Evolutionary conservation across 2,888 invertebrate species (phyloP).

Genomic region (Orgyia antiqua): DNA sequence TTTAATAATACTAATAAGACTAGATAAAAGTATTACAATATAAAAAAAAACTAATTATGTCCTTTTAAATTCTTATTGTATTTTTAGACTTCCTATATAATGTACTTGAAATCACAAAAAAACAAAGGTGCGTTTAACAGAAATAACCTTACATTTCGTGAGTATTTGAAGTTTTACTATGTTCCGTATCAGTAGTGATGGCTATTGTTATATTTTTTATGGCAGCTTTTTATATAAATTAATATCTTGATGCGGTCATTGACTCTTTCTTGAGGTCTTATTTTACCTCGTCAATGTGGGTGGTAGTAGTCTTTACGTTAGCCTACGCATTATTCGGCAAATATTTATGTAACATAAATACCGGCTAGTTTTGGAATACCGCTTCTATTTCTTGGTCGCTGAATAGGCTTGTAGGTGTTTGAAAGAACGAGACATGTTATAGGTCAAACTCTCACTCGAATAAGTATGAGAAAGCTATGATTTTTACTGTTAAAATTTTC

Average conservation of each 20-base stretch:
- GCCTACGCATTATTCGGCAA: constrained; percentile 28
- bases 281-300: constrained; percentile 29
- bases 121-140: too few relatives aligned
- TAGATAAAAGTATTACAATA: too few relatives aligned
- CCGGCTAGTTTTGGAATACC: constrained; percentile 5
- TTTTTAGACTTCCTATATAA: too few relatives aligned
- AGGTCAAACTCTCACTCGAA: constrained; percentile 4
- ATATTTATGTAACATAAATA: constrained; percentile 21
- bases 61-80: too few relatives aligned
- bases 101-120: too few relatives aligned
- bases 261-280: constrained; percentile 28
- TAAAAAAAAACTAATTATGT: too few relatives aligned
- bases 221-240: constrained; percentile 17
- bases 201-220: background rate
- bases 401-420: background rate
- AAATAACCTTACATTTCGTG: too few relatives aligned
- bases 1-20: too few relatives aligned
- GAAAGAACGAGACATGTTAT: too few relatives aligned
- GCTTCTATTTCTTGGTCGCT: constrained; percentile 4
- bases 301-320: constrained; percentile 25
- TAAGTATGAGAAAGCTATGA: constrained; percentile 1
- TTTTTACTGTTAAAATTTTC: background rate
- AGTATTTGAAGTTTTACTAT: too few relatives aligned
- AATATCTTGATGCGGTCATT: constrained; percentile 33
- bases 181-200: too few relatives aligned